phyloP scores from a whole-genome alignment of 2,888 invertebrate species.

The Crocallis elinguaria region DNA sequence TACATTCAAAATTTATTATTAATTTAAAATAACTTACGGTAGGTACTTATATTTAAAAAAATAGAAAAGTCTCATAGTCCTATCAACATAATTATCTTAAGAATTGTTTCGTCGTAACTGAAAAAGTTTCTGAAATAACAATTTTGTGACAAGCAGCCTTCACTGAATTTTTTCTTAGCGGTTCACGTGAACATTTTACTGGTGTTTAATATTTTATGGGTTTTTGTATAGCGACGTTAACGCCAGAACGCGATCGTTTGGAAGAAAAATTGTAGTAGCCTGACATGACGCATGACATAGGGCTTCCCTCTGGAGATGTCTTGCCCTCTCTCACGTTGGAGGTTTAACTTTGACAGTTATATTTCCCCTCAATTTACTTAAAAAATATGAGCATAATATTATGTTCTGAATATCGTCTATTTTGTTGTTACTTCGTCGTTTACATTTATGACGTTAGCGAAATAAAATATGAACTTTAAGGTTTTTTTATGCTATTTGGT shows the following conservation, averaged over 20 bases:
- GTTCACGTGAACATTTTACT: conserved; percentile 16
- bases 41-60: conserved; percentile 11
- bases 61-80: conserved; percentile 21
- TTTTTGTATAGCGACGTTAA: conserved; percentile 28
- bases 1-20: conserved; percentile 16
- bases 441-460: too few relatives aligned
- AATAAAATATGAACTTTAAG: too few relatives aligned
- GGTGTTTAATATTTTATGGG: conserved; percentile 26
- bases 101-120: conserved; percentile 2
- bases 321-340: conserved; percentile 7
- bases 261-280: conserved; percentile 28
- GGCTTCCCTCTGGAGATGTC: conserved; percentile 15
- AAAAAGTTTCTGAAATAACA: conserved; percentile 6
- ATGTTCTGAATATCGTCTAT: neutral
- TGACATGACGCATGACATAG: conserved; percentile 24
- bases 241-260: conserved; percentile 21
- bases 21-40: conserved; percentile 10
- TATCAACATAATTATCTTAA: conserved; percentile 6
- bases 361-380: conserved; percentile 16
- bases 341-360: conserved; percentile 28
- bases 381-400: neutral
- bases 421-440: too few relatives aligned
- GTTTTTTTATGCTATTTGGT: too few relatives aligned
- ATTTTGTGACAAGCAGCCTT: neutral
- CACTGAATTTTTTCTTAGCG: conserved; percentile 8